A percentile compares a stretch with the other conserved stretches of the same genome.
Evolutionary conservation across 2,797 vertebrate species (phyloP).

Genomic region (Lutra lutra): DNA sequence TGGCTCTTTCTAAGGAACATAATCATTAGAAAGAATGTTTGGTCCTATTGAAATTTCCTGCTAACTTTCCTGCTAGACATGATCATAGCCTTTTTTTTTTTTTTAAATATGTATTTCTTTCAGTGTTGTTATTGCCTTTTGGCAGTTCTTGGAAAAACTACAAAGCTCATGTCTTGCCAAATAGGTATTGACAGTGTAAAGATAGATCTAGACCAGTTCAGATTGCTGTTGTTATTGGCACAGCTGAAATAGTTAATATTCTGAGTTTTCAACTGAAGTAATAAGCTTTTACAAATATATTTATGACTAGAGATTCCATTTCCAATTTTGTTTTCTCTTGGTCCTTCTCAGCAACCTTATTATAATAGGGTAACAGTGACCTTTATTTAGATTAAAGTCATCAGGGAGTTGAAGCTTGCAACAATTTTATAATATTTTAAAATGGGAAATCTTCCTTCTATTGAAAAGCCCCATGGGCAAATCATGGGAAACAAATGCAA

Average conservation of each 20-base stretch:
- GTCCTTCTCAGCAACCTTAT: not conserved
- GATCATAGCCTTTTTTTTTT: not conserved
- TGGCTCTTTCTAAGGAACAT: not conserved
- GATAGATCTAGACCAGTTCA: not conserved
- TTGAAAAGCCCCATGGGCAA: slow-evolving; percentile 19
- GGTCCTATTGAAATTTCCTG: not conserved
- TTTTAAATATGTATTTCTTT: not conserved
- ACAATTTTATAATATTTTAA: slow-evolving; percentile 32
- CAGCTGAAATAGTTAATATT: not conserved
- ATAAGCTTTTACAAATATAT: slow-evolving; percentile 60
- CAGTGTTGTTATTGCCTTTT: not conserved
- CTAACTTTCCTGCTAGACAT: not conserved
- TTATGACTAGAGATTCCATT: slow-evolving; percentile 49
- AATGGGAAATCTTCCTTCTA: slow-evolving; percentile 28
- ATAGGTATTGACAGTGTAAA: not conserved
- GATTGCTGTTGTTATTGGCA: not conserved
- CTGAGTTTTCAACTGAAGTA: slow-evolving; percentile 40
- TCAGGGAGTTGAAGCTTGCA: slow-evolving; percentile 26
- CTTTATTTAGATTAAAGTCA: slow-evolving; percentile 45
- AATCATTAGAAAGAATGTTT: not conserved
- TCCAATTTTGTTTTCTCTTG: slow-evolving; percentile 61
- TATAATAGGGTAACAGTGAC: not conserved
- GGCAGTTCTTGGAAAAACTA: not conserved
- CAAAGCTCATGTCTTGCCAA: not conserved
- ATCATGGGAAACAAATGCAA: slow-evolving; percentile 41